Conservation (phyloP, 2,113 vertebrate genomes). For the Hirundichthys speculiger region DNA sequence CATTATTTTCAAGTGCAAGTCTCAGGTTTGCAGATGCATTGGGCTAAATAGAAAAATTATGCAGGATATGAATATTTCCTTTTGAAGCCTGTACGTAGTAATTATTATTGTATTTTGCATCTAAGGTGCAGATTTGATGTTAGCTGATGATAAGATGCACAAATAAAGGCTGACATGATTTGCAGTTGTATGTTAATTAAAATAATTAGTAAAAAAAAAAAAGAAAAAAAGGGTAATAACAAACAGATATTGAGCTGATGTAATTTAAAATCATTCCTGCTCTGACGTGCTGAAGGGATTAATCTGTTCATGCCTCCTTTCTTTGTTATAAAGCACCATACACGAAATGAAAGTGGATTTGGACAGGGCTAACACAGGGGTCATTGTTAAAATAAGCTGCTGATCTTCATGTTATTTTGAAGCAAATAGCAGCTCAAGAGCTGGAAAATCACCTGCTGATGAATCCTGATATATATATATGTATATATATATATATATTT, state of each 20-base stretch:
- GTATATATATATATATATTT: too few relatives aligned
- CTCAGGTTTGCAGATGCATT: too few relatives aligned
- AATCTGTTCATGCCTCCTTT: slow-evolving; percentile 24
- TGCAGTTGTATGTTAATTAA: too few relatives aligned
- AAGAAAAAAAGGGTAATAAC: too few relatives aligned
- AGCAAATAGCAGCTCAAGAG: slow-evolving; percentile 5
- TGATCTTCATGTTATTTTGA: not conserved
- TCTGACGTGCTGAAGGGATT: slow-evolving; percentile 18
- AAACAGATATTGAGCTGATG: not conserved
- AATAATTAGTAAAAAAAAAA: too few relatives aligned
- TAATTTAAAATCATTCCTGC: slow-evolving; percentile 4
- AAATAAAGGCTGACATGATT: not conserved
- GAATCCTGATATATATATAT: too few relatives aligned
- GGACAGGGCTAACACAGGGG: slow-evolving; percentile 27
- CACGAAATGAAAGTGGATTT: slow-evolving; percentile 47
- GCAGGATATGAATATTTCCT: too few relatives aligned
- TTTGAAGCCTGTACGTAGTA: not conserved
- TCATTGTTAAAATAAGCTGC: slow-evolving; percentile 45
- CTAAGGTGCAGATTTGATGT: not conserved
- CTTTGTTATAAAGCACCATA: not conserved
- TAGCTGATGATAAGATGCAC: not conserved
- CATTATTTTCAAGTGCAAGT: too few relatives aligned
- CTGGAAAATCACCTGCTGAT: not conserved
- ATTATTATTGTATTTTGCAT: not conserved
- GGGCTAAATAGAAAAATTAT: too few relatives aligned